Evolutionary conservation across 2,113 vertebrate genomes (phyloP), one percentile per base, ranked within the genome.

Genomic region (Machaerirhynchus nigripectus): DNA sequence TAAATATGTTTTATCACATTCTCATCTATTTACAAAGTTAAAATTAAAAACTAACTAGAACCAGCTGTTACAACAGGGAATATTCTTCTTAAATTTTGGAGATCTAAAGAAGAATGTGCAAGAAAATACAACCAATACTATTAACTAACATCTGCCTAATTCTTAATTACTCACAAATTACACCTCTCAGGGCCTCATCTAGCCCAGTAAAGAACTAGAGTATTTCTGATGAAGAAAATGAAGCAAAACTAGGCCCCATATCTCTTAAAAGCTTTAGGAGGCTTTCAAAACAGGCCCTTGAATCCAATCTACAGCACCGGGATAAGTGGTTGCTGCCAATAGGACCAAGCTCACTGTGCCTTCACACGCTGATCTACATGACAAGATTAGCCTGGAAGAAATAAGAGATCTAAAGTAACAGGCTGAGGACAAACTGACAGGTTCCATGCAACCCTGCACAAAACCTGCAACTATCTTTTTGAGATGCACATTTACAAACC

Each of bases 11-110:
- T 71, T 60, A 64, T 30, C 27, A 27, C 17, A 18, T 35, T 55
- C 61, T 79, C 52, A 63, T 78, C 15, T 55, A 37, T 16, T 89
- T 73, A 71, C 14, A 28, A 64, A 82, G 47, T 64, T 85, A 67
- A 91, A 84, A 93, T 60, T 33, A 84, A 92, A 93, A 63, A 27
- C 31, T 88, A 95, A 94, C 80, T 52, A 92, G 89, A 55, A 95
- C 46, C 83, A 96, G 73, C 63, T 95, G 50, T 90, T 94, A 74
- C 18, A 75, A 18, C 50, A 61, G 50, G 19, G 49, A 73, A 86
- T 84, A 13, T 20, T 94, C 47, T 46, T 60, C 50, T 86, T 33
- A 87, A 31, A n/a, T 73, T 86, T 46, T 82, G 44, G 28, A 70
- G 23, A 39, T 80, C 28, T 85, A n/a, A 92, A 59, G 67, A 88